A percentile compares a stretch with the other conserved stretches of the same genome.
Conservation (phyloP, 2,797 vertebrate species). For the Cuculus canorus region DNA sequence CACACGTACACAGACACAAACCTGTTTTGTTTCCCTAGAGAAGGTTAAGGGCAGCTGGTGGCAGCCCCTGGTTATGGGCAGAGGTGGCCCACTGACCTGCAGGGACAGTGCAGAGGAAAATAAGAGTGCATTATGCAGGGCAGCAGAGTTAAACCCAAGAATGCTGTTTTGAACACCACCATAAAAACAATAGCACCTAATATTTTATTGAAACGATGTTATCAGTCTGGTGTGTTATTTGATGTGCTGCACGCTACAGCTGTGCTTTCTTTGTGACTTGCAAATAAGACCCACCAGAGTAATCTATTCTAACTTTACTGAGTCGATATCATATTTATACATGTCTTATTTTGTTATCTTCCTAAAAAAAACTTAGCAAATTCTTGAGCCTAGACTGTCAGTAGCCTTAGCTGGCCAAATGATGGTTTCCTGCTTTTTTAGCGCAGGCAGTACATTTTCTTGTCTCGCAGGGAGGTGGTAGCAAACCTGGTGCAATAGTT, state of each 20-base stretch:
- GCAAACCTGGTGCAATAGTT: neutral
- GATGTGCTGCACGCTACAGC: neutral
- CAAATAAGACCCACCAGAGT: neutral
- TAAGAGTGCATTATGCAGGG: neutral
- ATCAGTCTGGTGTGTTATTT: neutral
- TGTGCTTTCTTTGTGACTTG: neutral
- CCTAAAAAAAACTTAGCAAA: neutral
- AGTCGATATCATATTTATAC: rapidly evolving
- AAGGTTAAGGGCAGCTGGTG: neutral
- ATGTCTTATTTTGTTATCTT: neutral
- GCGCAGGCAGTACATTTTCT: neutral
- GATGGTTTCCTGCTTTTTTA: neutral
- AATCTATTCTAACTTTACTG: neutral
- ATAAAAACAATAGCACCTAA: neutral
- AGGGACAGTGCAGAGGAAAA: neutral
- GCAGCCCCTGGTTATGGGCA: neutral
- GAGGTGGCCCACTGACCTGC: neutral
- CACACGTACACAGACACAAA: rapidly evolving
- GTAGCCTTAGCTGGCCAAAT: neutral
- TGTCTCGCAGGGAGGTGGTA: neutral
- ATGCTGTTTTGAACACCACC: neutral
- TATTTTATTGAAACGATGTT: neutral
- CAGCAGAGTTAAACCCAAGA: neutral
- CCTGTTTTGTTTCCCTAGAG: neutral
- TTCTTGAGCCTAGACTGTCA: neutral